These are phyloP conservation scores for Gasteruption jaculator DNA, from an alignment of 2,888 invertebrate genomes.

Conservation along the genomic window DNA sequence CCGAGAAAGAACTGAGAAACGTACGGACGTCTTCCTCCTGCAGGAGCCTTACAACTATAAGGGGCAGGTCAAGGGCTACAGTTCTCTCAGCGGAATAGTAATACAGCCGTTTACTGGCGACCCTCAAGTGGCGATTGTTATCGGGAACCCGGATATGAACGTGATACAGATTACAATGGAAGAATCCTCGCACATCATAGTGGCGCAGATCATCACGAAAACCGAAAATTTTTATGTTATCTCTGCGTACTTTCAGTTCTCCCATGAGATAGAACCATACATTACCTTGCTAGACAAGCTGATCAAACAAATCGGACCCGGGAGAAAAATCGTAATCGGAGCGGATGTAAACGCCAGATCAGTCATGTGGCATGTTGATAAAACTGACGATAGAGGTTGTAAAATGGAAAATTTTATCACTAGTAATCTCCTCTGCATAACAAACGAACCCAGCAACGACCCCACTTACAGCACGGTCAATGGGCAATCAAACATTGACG, in stretches of 20 bases:
- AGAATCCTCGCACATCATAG: conserved; percentile 5
- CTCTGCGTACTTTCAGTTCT: conserved; percentile 15
- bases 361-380: conserved; percentile 2
- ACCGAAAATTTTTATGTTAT: conserved; percentile 5
- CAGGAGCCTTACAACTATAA: conserved; percentile 16
- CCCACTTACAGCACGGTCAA: neutral
- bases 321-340: conserved; percentile 5
- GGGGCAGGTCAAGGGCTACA: neutral
- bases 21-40: conserved; percentile 7
- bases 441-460: neutral
- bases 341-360: conserved; percentile 18
- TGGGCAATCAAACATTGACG: conserved; percentile 16
- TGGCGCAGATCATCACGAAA: neutral
- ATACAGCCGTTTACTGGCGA: neutral
- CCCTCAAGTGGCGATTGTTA: conserved; percentile 2
- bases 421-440: neutral
- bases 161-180: neutral
- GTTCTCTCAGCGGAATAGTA: neutral
- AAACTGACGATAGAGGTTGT: conserved; percentile 1
- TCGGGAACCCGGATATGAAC: neutral
- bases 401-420: conserved; percentile 8
- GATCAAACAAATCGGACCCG: neutral
- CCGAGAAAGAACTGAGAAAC: too few species aligned
- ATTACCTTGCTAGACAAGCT: neutral
- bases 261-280: conserved; percentile 3